phyloP scores from a whole-genome alignment of 2,113 vertebrate species.

The Plectropomus leopardus region DNA sequence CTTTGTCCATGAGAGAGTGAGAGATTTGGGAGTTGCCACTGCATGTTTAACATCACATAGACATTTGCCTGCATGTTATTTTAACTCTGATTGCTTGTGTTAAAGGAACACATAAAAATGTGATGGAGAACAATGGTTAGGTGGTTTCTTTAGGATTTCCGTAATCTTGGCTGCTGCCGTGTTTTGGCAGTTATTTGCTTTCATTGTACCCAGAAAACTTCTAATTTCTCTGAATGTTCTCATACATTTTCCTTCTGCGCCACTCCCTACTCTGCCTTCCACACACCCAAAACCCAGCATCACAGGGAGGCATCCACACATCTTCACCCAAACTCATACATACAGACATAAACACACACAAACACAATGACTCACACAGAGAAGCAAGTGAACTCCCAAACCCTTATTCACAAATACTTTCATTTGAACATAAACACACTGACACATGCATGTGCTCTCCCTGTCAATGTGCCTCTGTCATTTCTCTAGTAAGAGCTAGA shows the following conservation, averaged over 20 bases:
- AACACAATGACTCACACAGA: constrained; percentile 43
- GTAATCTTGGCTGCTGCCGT: not conserved
- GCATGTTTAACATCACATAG: not conserved
- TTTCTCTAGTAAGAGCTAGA: constrained; percentile 10
- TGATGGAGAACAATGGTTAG: not conserved
- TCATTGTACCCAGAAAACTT: not conserved
- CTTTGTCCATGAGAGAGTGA: not conserved
- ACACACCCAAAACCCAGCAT: constrained; percentile 1
- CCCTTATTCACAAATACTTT: constrained; percentile 25
- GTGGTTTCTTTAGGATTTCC: not conserved
- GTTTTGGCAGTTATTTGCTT: not conserved
- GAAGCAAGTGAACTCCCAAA: constrained; percentile 15
- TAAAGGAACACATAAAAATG: not conserved
- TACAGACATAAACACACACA: constrained; percentile 11
- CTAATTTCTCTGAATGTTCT: not conserved
- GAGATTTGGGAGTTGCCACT: not conserved
- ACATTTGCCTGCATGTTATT: constrained; percentile 15
- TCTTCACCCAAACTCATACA: constrained; percentile 11
- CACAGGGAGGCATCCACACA: constrained; percentile 10
- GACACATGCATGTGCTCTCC: constrained; percentile 16
- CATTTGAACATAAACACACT: constrained; percentile 38
- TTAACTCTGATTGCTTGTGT: not conserved
- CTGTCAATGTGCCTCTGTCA: not conserved
- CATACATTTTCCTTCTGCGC: not conserved
- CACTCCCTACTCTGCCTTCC: not conserved